phyloP scores from a whole-genome alignment of 2,888 invertebrate genomes.

The Adela reaumurella region DNA sequence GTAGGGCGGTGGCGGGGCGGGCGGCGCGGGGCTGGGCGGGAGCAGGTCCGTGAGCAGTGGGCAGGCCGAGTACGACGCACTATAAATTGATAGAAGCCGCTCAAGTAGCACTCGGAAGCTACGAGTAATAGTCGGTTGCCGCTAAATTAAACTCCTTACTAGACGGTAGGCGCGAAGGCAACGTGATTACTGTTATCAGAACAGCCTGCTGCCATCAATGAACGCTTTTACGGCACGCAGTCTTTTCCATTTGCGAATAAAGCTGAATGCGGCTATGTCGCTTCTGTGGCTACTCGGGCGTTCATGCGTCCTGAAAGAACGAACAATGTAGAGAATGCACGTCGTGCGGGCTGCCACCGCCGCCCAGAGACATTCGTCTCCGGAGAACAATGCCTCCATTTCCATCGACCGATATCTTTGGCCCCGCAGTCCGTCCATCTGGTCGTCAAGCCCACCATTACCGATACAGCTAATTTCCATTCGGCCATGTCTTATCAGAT shows the following conservation, averaged over 20 bases:
- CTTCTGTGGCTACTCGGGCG: too few relatives aligned
- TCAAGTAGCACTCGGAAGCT: not conserved
- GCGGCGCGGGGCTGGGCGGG: not conserved
- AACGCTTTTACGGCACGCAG: not conserved
- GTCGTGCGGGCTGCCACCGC: constrained; percentile 16
- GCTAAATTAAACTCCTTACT: not conserved
- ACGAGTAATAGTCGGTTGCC: not conserved
- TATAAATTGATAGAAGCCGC: not conserved
- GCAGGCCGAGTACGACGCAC: not conserved
- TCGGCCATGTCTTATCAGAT: not conserved
- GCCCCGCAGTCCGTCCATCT: constrained; percentile 8
- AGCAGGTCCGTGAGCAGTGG: too few relatives aligned
- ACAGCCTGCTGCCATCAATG: too few relatives aligned
- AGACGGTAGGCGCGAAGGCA: not conserved
- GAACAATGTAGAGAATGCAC: too few relatives aligned
- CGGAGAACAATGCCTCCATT: constrained; percentile 25
- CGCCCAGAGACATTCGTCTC: constrained; percentile 18
- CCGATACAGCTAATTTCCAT: not conserved
- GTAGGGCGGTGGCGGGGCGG: not conserved
- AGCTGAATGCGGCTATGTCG: too few relatives aligned
- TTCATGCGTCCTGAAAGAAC: too few relatives aligned
- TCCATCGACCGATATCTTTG: constrained; percentile 24
- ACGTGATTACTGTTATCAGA: not conserved
- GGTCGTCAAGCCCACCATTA: not conserved
- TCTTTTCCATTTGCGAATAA: too few relatives aligned